A percentile compares a stretch with the other conserved stretches of the same genome.
phyloP scores from a whole-genome alignment of 2,888 invertebrate species.

The Apantesis nais region DNA sequence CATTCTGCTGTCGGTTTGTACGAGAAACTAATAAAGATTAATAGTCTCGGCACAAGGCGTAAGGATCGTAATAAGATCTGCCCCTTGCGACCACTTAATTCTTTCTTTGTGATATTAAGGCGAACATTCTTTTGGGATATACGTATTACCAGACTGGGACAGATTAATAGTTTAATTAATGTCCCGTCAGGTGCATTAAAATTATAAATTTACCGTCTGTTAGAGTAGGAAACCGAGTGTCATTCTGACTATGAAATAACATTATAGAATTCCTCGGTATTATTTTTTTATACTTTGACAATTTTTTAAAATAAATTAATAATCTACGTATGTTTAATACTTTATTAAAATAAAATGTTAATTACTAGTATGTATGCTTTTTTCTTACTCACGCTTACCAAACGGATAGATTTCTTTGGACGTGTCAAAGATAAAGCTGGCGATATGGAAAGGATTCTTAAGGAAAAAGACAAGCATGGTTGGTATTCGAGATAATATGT shows the following conservation, averaged over 20 bases:
- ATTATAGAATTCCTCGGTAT: neutral
- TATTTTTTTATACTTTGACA: neutral
- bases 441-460: constrained; percentile 95
- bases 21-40: constrained; percentile 63
- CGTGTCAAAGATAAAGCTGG: constrained; percentile 98
- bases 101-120: constrained; percentile 48
- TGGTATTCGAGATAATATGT: constrained; percentile 51
- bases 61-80: constrained; percentile 56
- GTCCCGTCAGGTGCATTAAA: constrained; percentile 26
- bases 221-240: constrained; percentile 12
- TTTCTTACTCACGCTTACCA: constrained; percentile 55
- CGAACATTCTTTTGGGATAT: constrained; percentile 36
- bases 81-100: constrained; percentile 57
- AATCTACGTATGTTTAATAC: neutral
- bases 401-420: constrained; percentile 94
- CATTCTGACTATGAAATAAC: neutral
- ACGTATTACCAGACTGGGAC: constrained; percentile 22
- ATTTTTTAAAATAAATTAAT: neutral
- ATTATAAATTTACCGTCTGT: constrained; percentile 22
- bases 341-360: neutral
- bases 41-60: constrained; percentile 53
- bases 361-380: constrained; percentile 11
- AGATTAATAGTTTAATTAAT: constrained; percentile 37
- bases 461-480: constrained; percentile 97
- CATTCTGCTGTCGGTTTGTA: constrained; percentile 29